Evolutionary conservation across 2,888 invertebrate genomes (phyloP).

Genomic region (Pegoplata infirma): DNA sequence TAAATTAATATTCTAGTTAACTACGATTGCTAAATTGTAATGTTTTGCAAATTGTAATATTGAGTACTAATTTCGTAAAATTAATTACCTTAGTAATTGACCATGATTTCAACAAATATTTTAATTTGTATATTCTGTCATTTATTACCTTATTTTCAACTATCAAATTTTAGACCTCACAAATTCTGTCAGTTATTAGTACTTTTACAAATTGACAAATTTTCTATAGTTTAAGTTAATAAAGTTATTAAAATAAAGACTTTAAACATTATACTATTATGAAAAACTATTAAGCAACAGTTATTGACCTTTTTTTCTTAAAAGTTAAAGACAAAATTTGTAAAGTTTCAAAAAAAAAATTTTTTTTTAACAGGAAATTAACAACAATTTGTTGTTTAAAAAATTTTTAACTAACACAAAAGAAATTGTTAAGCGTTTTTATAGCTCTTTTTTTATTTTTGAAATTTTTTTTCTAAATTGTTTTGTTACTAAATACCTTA

Average conservation of each 20-base stretch:
- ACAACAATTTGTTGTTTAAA: constrained; percentile 16
- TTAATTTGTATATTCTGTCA: too few relatives aligned
- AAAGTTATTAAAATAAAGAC: neutral
- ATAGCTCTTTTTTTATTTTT: neutral
- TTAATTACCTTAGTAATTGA: too few relatives aligned
- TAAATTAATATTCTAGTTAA: too few relatives aligned
- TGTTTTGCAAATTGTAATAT: too few relatives aligned
- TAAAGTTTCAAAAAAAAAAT: neutral
- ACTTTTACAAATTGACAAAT: too few relatives aligned
- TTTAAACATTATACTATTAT: neutral
- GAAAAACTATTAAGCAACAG: neutral
- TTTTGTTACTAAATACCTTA: constrained; percentile 14
- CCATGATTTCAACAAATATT: too few relatives aligned
- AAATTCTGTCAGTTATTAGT: too few relatives aligned
- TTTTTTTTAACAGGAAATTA: constrained; percentile 43
- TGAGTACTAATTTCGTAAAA: too few relatives aligned
- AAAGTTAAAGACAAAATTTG: neutral
- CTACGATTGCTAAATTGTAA: too few relatives aligned
- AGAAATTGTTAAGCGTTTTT: neutral
- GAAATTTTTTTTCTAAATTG: neutral
- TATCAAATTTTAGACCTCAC: too few relatives aligned
- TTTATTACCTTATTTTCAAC: too few relatives aligned
- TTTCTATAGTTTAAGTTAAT: neutral
- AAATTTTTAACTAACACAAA: neutral
- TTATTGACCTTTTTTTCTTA: neutral